Conservation (phyloP, 2,113 vertebrate species). For the Eonycteris spelaea region DNA sequence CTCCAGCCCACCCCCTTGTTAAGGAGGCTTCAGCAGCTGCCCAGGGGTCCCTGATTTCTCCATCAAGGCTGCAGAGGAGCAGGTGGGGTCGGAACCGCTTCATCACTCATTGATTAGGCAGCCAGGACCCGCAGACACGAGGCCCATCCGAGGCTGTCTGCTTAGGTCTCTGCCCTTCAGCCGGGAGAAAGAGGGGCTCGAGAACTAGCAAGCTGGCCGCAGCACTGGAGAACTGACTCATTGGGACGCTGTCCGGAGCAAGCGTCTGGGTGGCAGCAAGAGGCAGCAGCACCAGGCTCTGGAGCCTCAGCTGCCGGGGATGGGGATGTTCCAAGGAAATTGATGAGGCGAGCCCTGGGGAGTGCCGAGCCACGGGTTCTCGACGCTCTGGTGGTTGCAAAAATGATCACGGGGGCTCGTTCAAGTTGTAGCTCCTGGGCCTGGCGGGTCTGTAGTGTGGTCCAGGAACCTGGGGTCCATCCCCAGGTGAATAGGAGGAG, state of each 20-base stretch:
- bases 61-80: accelerated
- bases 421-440: background rate
- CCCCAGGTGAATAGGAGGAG: background rate
- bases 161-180: background rate
- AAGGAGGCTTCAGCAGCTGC: background rate
- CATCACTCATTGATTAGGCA: accelerated
- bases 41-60: background rate
- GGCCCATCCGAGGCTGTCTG: accelerated
- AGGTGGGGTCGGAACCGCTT: accelerated
- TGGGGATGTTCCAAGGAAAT: background rate
- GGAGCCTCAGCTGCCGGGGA: accelerated
- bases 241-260: background rate
- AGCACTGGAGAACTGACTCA: background rate
- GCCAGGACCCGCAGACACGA: background rate
- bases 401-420: background rate
- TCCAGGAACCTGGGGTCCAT: background rate
- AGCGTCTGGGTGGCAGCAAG: accelerated
- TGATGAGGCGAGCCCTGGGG: accelerated
- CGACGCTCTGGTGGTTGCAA: too few species aligned
- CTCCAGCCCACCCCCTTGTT: slow-evolving; percentile 24
- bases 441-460: background rate
- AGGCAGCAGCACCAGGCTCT: accelerated
- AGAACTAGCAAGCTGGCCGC: background rate
- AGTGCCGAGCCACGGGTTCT: background rate
- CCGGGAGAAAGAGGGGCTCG: background rate